Evolutionary conservation across 2,888 invertebrate species (phyloP).

Genomic region (Aradus depressus): DNA sequence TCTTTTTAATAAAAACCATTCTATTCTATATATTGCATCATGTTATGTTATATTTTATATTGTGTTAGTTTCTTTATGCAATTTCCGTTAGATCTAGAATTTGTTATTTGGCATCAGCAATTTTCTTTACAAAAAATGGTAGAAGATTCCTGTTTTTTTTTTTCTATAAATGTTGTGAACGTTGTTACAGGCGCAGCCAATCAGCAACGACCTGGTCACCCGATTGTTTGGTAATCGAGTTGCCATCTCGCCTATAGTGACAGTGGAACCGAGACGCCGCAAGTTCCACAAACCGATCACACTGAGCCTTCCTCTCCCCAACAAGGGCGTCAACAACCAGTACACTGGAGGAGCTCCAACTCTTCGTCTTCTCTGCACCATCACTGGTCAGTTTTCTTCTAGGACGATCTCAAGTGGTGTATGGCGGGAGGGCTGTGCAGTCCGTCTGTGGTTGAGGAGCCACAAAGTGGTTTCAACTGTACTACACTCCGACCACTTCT

Average conservation of each 20-base stretch:
- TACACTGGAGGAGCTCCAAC: slow-evolving; percentile 70
- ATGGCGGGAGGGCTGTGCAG: too few relatives aligned
- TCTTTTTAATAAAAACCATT: background rate
- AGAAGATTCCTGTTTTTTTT: background rate
- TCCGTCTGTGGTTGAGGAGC: too few relatives aligned
- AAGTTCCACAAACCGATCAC: slow-evolving; percentile 99
- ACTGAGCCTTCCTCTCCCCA: slow-evolving; percentile 82
- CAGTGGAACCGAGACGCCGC: slow-evolving; percentile 91
- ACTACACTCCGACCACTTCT: too few relatives aligned
- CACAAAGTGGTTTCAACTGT: too few relatives aligned
- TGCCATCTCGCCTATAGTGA: slow-evolving; percentile 94
- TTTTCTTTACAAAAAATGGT: too few relatives aligned
- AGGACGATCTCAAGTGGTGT: too few relatives aligned
- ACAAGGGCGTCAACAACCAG: slow-evolving; percentile 74
- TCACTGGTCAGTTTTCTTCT: slow-evolving; percentile 57
- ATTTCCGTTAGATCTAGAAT: background rate
- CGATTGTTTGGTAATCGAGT: slow-evolving; percentile 91
- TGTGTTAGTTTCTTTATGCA: background rate
- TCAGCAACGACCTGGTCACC: slow-evolving; percentile 68
- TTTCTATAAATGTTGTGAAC: background rate
- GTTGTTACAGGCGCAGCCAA: slow-evolving; percentile 70
- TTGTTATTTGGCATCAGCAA: too few relatives aligned
- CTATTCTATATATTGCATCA: background rate
- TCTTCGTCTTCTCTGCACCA: slow-evolving; percentile 83
- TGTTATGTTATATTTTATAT: background rate